Evolutionary conservation across 2,888 invertebrate genomes (phyloP), one percentile per base, ranked within the genome.

Genomic region (Andrena bicolor): DNA sequence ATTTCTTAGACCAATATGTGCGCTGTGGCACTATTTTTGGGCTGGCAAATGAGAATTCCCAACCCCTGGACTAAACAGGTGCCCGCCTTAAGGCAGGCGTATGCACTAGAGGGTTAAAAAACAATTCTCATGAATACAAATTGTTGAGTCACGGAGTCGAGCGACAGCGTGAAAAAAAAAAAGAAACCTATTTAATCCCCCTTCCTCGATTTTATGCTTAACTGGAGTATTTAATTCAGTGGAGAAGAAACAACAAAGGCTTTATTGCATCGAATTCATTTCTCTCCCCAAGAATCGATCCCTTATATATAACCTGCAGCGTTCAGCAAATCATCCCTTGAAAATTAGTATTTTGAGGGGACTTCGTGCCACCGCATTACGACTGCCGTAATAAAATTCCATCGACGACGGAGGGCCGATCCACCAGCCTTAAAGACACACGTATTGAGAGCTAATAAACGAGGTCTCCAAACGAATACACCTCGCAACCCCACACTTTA

Each of bases 61-160:
- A n/a, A n/a, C n/a, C n/a, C n/a, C n/a, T n/a, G n/a, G n/a, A n/a
- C n/a, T n/a, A n/a, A n/a, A n/a, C n/a, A n/a, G n/a, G n/a, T n/a
- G n/a, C n/a, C n/a, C n/a, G n/a, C n/a, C n/a, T n/a, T n/a, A n/a
- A n/a, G n/a, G n/a, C n/a, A n/a, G n/a, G n/a, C n/a, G n/a, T n/a
- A n/a, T n/a, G n/a, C n/a, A n/a, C n/a, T n/a, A n/a, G n/a, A n/a
- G n/a, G n/a, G n/a, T n/a, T n/a, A n/a, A n/a, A n/a, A n/a, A 88
- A 82, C 87, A 87, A 90, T 87, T 85, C 87, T 88, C 90, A 87
- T 89, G 90, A 91, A 91, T 89, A 90, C 88, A 90, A 89, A 90
- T 90, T 88, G 88, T 86, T 79, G 82, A 77, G 66, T 86, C 58
- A 76, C 68, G 56, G 58, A 64, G 72, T 26, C 68, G 74, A 69